Evolutionary conservation across 2,888 invertebrate species (phyloP).

Genomic region (Hydropsyche betteni): DNA sequence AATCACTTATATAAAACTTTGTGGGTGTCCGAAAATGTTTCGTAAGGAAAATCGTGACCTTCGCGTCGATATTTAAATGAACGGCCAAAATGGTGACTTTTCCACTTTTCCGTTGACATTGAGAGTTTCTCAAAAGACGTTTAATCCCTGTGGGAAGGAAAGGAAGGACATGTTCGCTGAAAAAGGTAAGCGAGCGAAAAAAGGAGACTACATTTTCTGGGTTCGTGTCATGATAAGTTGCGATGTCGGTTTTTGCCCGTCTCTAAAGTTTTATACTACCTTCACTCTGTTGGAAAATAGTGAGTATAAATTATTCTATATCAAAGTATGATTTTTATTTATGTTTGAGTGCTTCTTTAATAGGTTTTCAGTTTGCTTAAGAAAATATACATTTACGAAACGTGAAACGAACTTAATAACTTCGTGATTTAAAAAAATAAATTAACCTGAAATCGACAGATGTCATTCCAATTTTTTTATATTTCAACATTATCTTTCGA

Average conservation of each 20-base stretch:
- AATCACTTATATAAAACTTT: neutral
- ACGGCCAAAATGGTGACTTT: slow-evolving; percentile 18
- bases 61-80: slow-evolving; percentile 15
- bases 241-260: slow-evolving; percentile 29
- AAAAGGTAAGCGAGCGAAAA: slow-evolving; percentile 6
- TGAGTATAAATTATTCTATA: no score
- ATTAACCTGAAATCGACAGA: no score
- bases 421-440: no score
- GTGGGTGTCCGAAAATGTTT: no score
- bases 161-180: slow-evolving; percentile 9
- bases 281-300: no score
- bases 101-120: neutral
- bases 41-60: neutral
- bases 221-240: slow-evolving; percentile 26
- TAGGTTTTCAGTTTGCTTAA: no score
- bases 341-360: no score
- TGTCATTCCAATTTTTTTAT: no score
- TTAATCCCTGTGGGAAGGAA: slow-evolving; percentile 32
- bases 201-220: slow-evolving; percentile 33
- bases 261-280: slow-evolving; percentile 15
- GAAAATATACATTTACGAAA: no score
- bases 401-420: no score
- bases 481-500: no score
- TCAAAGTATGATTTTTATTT: no score
- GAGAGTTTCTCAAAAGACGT: slow-evolving; percentile 25